Conservation (phyloP, 2,113 vertebrate species). For the Proterorhinus semilunaris region DNA sequence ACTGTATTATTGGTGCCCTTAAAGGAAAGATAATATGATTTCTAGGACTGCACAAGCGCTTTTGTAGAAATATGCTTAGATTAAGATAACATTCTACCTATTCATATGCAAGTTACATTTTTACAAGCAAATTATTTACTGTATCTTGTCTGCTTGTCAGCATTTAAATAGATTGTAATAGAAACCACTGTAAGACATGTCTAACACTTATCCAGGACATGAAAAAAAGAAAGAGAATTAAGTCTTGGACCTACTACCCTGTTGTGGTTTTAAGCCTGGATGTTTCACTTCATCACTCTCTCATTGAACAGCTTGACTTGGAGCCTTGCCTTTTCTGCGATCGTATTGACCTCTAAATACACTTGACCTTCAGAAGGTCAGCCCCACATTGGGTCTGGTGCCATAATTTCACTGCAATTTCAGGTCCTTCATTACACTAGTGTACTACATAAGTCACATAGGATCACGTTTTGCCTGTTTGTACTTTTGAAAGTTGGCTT, state of each 20-base stretch:
- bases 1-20: no score
- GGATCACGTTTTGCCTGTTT: no score
- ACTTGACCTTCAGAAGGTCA: not conserved
- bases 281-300: constrained; percentile 67
- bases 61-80: not conserved
- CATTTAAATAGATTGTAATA: no score
- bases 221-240: constrained; percentile 27
- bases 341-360: constrained; percentile 39
- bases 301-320: constrained; percentile 65
- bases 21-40: not conserved
- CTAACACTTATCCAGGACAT: no score
- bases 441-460: no score
- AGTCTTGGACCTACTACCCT: constrained; percentile 55
- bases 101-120: no score
- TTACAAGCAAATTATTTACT: no score
- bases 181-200: no score
- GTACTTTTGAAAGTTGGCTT: no score
- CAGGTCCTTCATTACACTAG: no score
- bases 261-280: constrained; percentile 66
- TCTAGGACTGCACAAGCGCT: not conserved
- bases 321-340: constrained; percentile 56
- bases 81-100: not conserved
- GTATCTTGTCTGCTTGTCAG: no score
- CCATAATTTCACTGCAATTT: not conserved
- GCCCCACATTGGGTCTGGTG: not conserved